A percentile compares a stretch with the other conserved stretches of the same genome.
These are phyloP conservation scores for Rhyzopertha dominica DNA, from an alignment of 1,140 invertebrate genomes.

Conservation along the genomic window DNA sequence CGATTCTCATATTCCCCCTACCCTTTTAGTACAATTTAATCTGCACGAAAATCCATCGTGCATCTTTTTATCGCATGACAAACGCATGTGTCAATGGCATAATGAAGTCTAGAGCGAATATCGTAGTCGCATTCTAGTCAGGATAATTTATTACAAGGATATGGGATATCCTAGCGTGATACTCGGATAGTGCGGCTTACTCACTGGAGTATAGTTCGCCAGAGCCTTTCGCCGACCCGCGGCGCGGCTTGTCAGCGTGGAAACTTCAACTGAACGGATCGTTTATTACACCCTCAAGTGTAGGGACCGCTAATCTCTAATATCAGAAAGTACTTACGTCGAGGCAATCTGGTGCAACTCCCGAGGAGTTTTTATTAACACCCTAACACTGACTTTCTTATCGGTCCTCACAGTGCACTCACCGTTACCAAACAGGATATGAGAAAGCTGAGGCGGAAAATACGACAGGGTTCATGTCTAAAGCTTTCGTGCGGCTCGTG, in stretches of 20 bases:
- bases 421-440: too few relatives aligned
- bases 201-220: constrained; percentile 16
- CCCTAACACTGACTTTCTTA: too few relatives aligned
- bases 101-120: constrained; percentile 29
- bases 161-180: constrained; percentile 35
- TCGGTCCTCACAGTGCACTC: too few relatives aligned
- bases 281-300: constrained; percentile 9
- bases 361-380: too few relatives aligned
- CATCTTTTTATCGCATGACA: constrained; percentile 29
- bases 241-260: not conserved
- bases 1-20: constrained; percentile 20
- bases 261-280: constrained; percentile 7
- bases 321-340: constrained; percentile 28
- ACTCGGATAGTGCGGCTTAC: constrained; percentile 16
- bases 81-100: constrained; percentile 34
- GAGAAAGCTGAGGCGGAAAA: too few relatives aligned
- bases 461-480: too few relatives aligned
- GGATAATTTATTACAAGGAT: constrained; percentile 36
- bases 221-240: constrained; percentile 13
- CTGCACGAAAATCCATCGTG: constrained; percentile 21
- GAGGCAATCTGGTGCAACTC: constrained; percentile 21
- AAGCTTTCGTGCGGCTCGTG: too few relatives aligned
- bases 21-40: constrained; percentile 26
- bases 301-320: constrained; percentile 28
- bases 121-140: constrained; percentile 15